Evolutionary conservation across 2,888 invertebrate species (phyloP), one percentile per base, ranked within the genome.

Genomic region (Bombyx huttoni): DNA sequence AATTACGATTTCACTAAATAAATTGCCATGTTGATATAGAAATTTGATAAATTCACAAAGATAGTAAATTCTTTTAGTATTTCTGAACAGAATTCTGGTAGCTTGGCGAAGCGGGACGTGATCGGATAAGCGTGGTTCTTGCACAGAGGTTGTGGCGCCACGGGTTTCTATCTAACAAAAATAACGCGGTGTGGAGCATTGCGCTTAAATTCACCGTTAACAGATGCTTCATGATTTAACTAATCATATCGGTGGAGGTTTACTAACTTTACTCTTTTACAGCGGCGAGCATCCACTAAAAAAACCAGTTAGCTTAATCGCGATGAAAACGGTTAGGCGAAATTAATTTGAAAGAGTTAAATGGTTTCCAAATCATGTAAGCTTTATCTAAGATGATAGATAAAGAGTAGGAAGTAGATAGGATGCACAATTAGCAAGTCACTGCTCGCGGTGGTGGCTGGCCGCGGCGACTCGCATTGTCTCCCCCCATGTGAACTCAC

Each of bases 111-210:
- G 57, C 56, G 60, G 56, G 51, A 78, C 79, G 79, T 83, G 85
- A 70, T 84, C 84, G 81, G 86, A 85, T 87, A 86, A 85, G 79
- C 76, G 84, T 68, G 70, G 68, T 63, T 64, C 68, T 76, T 73
- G 83, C 84, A 84, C 85, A 63, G 70, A 77, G 78, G 78, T 75
- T 76, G 73, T 70, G 78, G 78, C 78, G 75, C 70, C 75, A 75
- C 77, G 73, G 74, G 77, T 73, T 71, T 65, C 61, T 61, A 58
- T 62, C 58, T 60, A 53, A 54, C 51, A 49, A 54, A 49, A 51
- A 63, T 67, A 68, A 67, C 68, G 67, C 66, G 70, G 60, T 52
- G 57, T 60, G 59, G 56, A 59, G 57, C 55, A 54, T 58, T 63
- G 64, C 64, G 72, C 71, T 74, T 73, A 65, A 71, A 68, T 59